phyloP scores from a whole-genome alignment of 2,797 vertebrate genomes.

The Syndactyla subalaris region DNA sequence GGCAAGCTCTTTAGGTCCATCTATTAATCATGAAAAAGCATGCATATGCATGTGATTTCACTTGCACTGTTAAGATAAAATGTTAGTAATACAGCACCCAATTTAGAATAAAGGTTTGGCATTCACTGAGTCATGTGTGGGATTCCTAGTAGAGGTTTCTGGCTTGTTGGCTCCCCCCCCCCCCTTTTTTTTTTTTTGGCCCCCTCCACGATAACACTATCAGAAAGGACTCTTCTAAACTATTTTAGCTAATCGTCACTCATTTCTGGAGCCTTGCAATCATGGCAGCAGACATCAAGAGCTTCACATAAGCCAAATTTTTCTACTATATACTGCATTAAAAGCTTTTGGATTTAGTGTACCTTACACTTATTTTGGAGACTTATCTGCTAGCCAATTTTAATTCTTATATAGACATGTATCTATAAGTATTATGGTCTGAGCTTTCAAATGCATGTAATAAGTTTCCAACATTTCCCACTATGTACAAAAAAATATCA shows the following conservation, averaged over 20 bases:
- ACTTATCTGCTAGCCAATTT: background rate
- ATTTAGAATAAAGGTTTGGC: constrained; percentile 32
- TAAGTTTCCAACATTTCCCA: background rate
- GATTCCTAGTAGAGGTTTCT: constrained; percentile 16
- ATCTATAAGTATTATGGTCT: background rate
- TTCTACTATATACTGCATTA: background rate
- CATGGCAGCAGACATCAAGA: background rate
- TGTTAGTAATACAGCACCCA: background rate
- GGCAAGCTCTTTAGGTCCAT: constrained; percentile 37
- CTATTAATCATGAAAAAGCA: constrained; percentile 47
- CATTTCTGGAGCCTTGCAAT: background rate
- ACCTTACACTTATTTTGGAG: background rate
- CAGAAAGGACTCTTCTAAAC: constrained; percentile 35
- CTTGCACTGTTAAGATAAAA: constrained; percentile 42
- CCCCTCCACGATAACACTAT: background rate
- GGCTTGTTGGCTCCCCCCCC: background rate
- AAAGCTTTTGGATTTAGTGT: background rate
- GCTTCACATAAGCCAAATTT: background rate
- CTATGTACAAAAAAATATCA: background rate
- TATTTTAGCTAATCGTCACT: constrained; percentile 34
- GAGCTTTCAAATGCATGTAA: background rate
- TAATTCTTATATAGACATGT: background rate
- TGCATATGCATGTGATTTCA: constrained; percentile 34
- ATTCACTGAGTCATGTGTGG: constrained; percentile 12
- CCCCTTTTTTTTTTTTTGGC: too few relatives aligned